Conservation (phyloP, 2,113 vertebrate species). For the Ciconia maguari region DNA sequence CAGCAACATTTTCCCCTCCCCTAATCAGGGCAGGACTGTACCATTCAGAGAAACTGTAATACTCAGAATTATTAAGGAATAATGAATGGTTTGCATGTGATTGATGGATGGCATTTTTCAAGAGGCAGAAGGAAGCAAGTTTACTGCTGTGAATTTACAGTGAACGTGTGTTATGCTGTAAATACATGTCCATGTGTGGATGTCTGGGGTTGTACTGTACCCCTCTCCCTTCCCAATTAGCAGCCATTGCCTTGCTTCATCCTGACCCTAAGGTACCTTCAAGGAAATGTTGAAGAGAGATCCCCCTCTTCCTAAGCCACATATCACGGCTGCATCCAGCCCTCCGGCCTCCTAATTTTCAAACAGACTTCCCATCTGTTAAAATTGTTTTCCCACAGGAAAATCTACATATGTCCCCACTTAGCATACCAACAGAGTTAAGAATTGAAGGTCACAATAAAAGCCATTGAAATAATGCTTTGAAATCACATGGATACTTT, state of each 20-base stretch:
- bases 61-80: neutral
- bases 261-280: neutral
- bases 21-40: neutral
- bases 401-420: neutral
- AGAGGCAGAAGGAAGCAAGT: neutral
- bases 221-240: neutral
- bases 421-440: neutral
- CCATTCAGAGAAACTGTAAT: neutral
- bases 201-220: neutral
- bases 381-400: neutral
- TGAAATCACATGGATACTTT: neutral
- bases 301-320: neutral
- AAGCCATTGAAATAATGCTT: neutral
- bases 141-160: neutral
- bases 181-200: neutral
- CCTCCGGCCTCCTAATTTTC: neutral
- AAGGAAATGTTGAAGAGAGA: neutral
- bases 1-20: neutral
- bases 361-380: neutral
- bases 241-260: neutral
- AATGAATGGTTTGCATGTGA: neutral
- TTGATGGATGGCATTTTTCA: neutral
- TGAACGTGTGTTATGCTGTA: neutral
- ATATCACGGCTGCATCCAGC: neutral
- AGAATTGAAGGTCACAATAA: neutral